These are phyloP conservation scores for Syngnathus rostellatus DNA, from an alignment of 2,797 vertebrate genomes.

Conservation along the genomic window DNA sequence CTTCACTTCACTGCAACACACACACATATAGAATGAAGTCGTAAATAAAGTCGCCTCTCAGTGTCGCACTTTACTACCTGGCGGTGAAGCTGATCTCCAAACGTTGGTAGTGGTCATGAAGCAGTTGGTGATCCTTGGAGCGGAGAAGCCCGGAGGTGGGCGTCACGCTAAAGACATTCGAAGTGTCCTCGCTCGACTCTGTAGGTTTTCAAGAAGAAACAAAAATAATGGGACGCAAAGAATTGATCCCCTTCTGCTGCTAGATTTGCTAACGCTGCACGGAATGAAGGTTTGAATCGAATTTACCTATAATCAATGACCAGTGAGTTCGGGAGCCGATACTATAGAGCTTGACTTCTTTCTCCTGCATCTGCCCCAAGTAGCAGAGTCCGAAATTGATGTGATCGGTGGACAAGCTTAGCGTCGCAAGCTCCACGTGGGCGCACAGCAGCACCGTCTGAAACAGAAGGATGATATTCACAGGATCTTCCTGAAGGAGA, in stretches of 20 bases:
- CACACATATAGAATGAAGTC: neutral
- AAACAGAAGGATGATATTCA: slow-evolving; percentile 1
- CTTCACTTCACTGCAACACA: slow-evolving; percentile 56
- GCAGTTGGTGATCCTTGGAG: slow-evolving; percentile 29
- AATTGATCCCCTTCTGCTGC: too few species aligned
- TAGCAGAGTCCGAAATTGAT: slow-evolving; percentile 81
- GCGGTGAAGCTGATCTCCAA: slow-evolving; percentile 81
- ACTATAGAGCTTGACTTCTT: slow-evolving; percentile 69
- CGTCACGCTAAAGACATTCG: slow-evolving; percentile 65
- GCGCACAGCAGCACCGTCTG: slow-evolving; percentile 78
- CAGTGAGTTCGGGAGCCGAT: slow-evolving; percentile 73
- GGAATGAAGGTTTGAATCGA: neutral
- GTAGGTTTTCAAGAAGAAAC: slow-evolving; percentile 1
- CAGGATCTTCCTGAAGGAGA: neutral
- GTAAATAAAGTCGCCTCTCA: neutral
- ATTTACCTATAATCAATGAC: slow-evolving; percentile 70
- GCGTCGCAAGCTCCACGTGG: slow-evolving; percentile 62
- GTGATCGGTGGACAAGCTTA: slow-evolving; percentile 69
- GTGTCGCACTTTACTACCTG: slow-evolving; percentile 60
- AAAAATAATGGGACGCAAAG: neutral
- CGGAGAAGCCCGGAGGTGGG: slow-evolving; percentile 72
- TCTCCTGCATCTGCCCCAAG: slow-evolving; percentile 61
- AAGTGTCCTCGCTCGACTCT: slow-evolving; percentile 40
- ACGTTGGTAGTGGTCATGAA: slow-evolving; percentile 41
- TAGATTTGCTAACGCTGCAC: neutral